A percentile compares a stretch with the other conserved stretches of the same genome.
Conservation (phyloP, 2,113 vertebrate species). For the Coturnix japonica region DNA sequence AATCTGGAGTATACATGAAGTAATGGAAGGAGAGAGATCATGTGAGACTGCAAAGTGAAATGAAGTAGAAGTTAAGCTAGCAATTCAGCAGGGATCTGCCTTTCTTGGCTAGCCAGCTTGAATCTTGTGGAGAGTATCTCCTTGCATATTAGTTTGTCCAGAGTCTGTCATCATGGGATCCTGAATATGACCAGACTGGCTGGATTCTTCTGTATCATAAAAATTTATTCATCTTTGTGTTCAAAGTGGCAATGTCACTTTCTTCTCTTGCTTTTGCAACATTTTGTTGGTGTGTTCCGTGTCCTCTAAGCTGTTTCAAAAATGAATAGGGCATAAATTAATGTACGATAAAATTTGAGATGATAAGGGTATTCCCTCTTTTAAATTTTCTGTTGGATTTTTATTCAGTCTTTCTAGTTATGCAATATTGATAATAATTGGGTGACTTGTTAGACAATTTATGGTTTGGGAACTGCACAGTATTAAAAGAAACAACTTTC, state of each 20-base stretch:
- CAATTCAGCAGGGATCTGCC: not conserved
- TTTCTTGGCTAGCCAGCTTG: not conserved
- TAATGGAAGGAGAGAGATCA: not conserved
- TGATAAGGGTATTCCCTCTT: not conserved
- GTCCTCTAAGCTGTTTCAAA: not conserved
- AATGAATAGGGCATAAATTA: not conserved
- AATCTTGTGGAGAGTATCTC: not conserved
- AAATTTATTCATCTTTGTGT: not conserved
- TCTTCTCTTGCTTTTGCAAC: not conserved
- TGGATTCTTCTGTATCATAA: not conserved
- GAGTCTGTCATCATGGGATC: not conserved
- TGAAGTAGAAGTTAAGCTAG: not conserved
- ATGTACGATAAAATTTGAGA: not conserved
- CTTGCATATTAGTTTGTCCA: not conserved
- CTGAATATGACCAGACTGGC: not conserved
- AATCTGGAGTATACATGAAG: not conserved
- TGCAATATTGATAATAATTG: not conserved
- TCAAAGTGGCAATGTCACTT: not conserved
- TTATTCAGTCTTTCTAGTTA: not conserved
- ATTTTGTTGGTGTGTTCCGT: not conserved
- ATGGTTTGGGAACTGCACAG: not conserved
- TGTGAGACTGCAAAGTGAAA: not conserved
- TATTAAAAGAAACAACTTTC: not conserved
- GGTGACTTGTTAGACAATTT: not conserved
- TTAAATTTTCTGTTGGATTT: not conserved